Base-by-base conservation (phyloP, 2,113 vertebrate species). In the Callipepla squamata region DNA sequence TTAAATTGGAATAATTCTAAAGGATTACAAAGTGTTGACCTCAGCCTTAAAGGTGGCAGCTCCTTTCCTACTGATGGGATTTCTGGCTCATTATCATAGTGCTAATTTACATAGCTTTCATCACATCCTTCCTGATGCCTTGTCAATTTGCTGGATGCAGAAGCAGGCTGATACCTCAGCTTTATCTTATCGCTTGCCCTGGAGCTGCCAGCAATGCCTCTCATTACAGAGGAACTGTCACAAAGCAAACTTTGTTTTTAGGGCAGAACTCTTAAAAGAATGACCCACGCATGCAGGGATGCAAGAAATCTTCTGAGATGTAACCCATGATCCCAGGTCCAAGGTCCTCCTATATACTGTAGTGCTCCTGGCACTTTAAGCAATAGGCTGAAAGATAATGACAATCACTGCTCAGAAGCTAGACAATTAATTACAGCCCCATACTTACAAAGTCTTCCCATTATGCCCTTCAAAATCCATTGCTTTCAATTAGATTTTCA, bases 51-150 rank as follows among this genome's bases (percentile, higher is more conserved):
- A 92, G 77, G 89, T 87, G 70, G 48, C n/a, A 51, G 51, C 42
- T 62, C 40, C 47, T 72, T 87, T 66, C 32, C 42, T 55, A 36
- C 16, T 61, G 73, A 87, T 69, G 53, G 74, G 73, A 90, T 88
- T 89, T 82, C 76, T 77, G 65, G 32, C 63, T 95, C 30, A 5
- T 92, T 91, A 94, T 30, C 89, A 85, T 7, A 83, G 67, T 21
- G 48, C 82, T 94, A 75, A 94, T 96, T 92, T 93, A 57, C 85
- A 87, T 67, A 55, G 65, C 89, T 87, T 94, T 96, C 70, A 93
- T 87, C 68, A 32, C 13, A n/a, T 22, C 2, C 0, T 22, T 94
- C 59, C 63, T 13, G 9, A 68, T 40, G 69, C 45, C 74, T 67
- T 87, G 70, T 72, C 91, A 93, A 80, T 90, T 53, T 68, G 84